Base-by-base conservation (phyloP, 2,888 invertebrate genomes). In the Diarsia dahlii region DNA sequence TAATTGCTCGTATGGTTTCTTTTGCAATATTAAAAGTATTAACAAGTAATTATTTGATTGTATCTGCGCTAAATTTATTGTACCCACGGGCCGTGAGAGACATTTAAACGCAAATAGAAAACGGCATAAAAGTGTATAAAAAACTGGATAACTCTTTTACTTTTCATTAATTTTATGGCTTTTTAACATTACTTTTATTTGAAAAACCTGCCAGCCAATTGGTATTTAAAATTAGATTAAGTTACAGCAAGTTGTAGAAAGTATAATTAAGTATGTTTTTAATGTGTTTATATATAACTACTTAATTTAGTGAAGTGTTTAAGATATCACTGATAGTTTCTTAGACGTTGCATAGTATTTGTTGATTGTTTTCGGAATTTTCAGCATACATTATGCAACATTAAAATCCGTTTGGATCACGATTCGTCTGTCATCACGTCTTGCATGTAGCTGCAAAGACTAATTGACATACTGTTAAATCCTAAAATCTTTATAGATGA, bases 11-110 rank as follows among this genome's bases (percentile, higher is more conserved):
- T 69, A 72, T 23, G n/a, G 23, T 64, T 73, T 73, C 70, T 84
- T 82, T 68, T 45, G 76, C 67, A n/a, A 65, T 73, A 71, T 80
- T 52, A 76, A 64, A 76, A 68, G 56, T 50, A 80, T 84, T 80
- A 84, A 76, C 76, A 82, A 71, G 80, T 80, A 76, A 84, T 80
- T 80, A 82, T 84, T 84, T 73, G 84, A 82, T 84, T 82, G 66
- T 82, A 82, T 84, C 84, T 45, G 18, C 72, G 23, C 60, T 56
- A 50, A 70, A 76, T 84, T 82, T 83, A 83, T 83, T 63, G 66
- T 64, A 71, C 71, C 69, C 63, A 75, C 76, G 0, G 65, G 62
- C 69, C 71, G 73, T 82, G 81, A 69, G 77, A 80, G 62, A 62
- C 70, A 74, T 80, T 84, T 80, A 75, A 84, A 76, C 52, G 39